Base-by-base conservation (phyloP, 2,113 vertebrate genomes). In the Scophthalmus maximus region DNA sequence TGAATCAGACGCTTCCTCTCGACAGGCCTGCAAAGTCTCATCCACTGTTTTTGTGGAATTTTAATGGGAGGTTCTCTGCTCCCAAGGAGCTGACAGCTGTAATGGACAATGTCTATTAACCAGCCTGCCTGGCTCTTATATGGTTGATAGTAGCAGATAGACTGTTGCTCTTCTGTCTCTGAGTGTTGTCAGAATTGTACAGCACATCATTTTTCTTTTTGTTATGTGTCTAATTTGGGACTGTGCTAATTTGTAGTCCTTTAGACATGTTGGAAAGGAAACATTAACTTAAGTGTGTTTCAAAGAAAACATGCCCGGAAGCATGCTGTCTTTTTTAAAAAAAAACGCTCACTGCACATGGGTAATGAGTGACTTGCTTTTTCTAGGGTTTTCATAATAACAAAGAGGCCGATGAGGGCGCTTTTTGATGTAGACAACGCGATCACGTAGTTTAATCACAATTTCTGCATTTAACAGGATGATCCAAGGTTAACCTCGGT, bases 11-110 rank as follows among this genome's bases (percentile, higher is more conserved):
- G 66, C 53, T 85, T 89, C 68, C 76, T 70, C n/a, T 78, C 42
- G 14, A 42, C 32, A 22, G 61, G 63, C 44, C 68, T 29, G 14
- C 64, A 62, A 70, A 8, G 51, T 81, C 73, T 34, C 27, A 8
- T 61, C 53, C 36, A 29, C 53, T 59, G 11, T 70, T 82, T 78
- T 65, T 23, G 63, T 76, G 88, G 90, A 92, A 89, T 92, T 91
- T 89, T 81, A 91, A 89, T 87, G 60, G 53, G 60, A 58, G 63
- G 77, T 77, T 82, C 46, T 66, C 61, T 44, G 65, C 62, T 30
- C 17, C 2, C 5, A 52, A 63, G 46, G 20, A 65, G 64, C 44
- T 50, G 74, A 79, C 63, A 67, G 73, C 76, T 84, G 73, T 20
- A 78, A 61, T 2, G 49, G 67, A 71, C 67, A 70, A 30, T 63